Evolutionary conservation across 2,888 invertebrate species (phyloP).

Genomic region (Xanthorhoe designata): DNA sequence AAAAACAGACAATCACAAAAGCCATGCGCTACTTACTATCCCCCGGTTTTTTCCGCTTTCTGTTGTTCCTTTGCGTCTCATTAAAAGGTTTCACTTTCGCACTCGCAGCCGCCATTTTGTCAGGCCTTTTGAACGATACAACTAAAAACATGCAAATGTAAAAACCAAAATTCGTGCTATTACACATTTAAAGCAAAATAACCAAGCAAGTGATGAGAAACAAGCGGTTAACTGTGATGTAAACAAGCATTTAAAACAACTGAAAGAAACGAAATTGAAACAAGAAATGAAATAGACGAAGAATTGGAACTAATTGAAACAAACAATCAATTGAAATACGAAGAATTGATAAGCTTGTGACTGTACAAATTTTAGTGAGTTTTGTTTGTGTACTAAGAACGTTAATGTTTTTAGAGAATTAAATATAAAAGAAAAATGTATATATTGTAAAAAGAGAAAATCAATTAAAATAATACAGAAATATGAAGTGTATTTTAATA

Average conservation of each 20-base stretch:
- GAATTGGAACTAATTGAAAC: background rate
- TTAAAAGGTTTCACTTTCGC: slow-evolving; percentile 60
- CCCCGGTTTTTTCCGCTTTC: slow-evolving; percentile 92
- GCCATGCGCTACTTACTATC: slow-evolving; percentile 72
- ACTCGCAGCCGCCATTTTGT: slow-evolving; percentile 65
- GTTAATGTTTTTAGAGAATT: background rate
- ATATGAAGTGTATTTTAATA: slow-evolving; percentile 1
- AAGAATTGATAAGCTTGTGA: background rate
- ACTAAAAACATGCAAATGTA: slow-evolving; percentile 84
- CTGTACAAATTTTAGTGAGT: background rate
- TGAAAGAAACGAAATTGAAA: slow-evolving; percentile 2
- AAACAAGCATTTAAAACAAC: slow-evolving; percentile 4
- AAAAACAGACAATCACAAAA: slow-evolving; percentile 8
- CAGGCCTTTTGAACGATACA: slow-evolving; percentile 94
- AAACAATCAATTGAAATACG: background rate
- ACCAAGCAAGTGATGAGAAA: background rate
- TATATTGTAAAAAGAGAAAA: background rate
- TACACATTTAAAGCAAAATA: slow-evolving; percentile 11
- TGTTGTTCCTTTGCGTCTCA: slow-evolving; percentile 69
- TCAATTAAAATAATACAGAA: slow-evolving; percentile 1
- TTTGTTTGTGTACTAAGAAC: background rate
- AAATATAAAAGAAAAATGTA: background rate
- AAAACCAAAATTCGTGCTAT: slow-evolving; percentile 49
- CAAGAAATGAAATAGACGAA: background rate
- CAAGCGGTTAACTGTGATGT: background rate